These are phyloP conservation scores for Triops cancriformis DNA, from an alignment of 1,140 invertebrate genomes.

Conservation along the genomic window DNA sequence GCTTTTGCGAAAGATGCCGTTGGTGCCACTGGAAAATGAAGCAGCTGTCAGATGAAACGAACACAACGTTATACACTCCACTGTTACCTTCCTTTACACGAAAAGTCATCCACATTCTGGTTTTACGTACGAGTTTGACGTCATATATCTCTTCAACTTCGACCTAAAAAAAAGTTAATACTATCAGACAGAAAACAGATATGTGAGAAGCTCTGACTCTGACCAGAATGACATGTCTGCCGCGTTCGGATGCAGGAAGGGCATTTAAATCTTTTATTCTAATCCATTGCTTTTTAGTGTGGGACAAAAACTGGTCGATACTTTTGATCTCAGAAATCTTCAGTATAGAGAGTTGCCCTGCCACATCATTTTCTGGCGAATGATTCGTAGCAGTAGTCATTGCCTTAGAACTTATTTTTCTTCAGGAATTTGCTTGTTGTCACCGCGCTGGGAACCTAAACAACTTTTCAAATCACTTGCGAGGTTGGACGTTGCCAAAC, in stretches of 20 bases:
- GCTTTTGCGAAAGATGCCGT: too few relatives aligned
- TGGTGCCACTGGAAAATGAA: too few relatives aligned
- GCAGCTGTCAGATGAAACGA: neutral
- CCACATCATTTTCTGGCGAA: too few relatives aligned
- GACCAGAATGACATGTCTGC: neutral
- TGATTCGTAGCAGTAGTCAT: too few relatives aligned
- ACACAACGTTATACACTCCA: neutral
- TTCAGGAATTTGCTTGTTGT: too few relatives aligned
- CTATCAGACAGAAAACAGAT: neutral
- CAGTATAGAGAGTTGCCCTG: neutral
- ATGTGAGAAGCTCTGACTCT: neutral
- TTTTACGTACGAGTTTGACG: neutral
- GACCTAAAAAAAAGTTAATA: neutral
- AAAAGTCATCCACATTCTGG: neutral
- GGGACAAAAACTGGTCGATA: neutral
- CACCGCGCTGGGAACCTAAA: too few relatives aligned
- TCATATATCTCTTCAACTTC: neutral
- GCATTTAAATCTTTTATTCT: neutral
- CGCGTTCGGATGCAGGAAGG: neutral
- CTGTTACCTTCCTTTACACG: neutral
- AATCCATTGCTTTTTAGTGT: neutral
- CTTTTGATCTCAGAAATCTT: neutral
- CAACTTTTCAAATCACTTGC: too few relatives aligned
- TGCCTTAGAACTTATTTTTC: too few relatives aligned
- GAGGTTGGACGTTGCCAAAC: too few relatives aligned